A percentile compares a stretch with the other conserved stretches of the same genome.
phyloP scores from a whole-genome alignment of 2,113 vertebrate genomes.

The Hippocampus guttulatus region DNA sequence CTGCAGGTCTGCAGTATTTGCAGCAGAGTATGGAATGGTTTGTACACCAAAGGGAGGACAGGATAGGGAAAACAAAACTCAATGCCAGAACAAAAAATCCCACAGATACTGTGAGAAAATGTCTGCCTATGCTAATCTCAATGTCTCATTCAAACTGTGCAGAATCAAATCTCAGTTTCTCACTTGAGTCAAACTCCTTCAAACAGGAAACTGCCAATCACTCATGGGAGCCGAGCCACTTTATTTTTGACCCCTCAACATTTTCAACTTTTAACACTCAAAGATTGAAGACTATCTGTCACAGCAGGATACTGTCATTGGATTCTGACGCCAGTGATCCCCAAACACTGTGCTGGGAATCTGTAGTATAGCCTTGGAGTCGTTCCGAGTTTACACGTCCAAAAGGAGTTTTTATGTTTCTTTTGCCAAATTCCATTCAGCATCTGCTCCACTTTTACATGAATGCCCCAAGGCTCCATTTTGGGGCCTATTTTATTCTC shows the following conservation, averaged over 20 bases:
- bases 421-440: neutral
- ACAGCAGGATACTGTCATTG: neutral
- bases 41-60: neutral
- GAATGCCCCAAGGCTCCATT: neutral
- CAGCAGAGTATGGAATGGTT: neutral
- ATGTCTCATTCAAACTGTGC: neutral
- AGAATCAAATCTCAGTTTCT: neutral
- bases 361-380: too few species aligned
- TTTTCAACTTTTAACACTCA: neutral
- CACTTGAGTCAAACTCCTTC: neutral
- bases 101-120: neutral
- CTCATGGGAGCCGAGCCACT: neutral
- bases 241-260: neutral
- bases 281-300: neutral
- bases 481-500: neutral
- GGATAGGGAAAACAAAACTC: constrained; percentile 1
- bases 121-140: constrained; percentile 1
- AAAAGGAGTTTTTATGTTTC: neutral
- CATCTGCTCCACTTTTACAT: neutral
- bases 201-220: neutral
- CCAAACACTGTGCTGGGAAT: neutral
- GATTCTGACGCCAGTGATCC: neutral
- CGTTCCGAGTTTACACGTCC: too few species aligned
- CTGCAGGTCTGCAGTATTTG: constrained; percentile 10
- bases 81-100: neutral